Evolutionary conservation across 2,888 invertebrate species (phyloP), one percentile per base, ranked within the genome.

Genomic region (Drosophila seclusa): DNA sequence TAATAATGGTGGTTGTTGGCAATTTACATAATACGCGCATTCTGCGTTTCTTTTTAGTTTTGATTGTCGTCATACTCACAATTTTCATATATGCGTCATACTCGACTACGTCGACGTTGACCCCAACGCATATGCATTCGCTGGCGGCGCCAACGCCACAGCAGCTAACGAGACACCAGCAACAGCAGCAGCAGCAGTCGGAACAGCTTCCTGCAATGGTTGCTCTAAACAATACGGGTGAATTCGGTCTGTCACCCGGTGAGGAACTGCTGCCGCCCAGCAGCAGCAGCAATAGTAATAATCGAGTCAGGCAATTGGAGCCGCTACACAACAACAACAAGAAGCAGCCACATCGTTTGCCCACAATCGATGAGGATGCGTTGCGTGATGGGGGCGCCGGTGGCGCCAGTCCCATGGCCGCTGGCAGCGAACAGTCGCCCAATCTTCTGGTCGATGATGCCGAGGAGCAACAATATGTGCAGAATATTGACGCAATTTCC

Each of bases 21-120:
- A 89, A 68, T 80, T 64, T 93, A 65, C 93, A 93, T 79, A 93
- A 93, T 83, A 92, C 92, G 80, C 93, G 94, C 78, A 92, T 94
- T 75, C 78, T 94, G 76, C 91, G 94, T 67, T 93, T 94, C 84
- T 88, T 94, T 65, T 87, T 94, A 76, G 91, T 94, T 68, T 84
- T 94, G 68, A 88, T 90, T 45, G 93, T 92, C 66, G 91, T 94
- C 52, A 91, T 93, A 74, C 87, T 94, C 64, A 93, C 94, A 50
- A 93, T 94, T 71, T 93, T 94, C 72, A 92, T 94, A 36, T 94
- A 94, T 82, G 93, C 94, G 42, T 94, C 94, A 21, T 94, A 94
- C 78, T 93, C 93, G 69, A 92, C 93, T 66, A 91, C 92, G 72
- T 90, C 91, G 74, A 83, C 90, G 7, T 75, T 93, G 32, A 80